phyloP scores from a whole-genome alignment of 1,140 invertebrate species.

The Steinernema khuongi region DNA sequence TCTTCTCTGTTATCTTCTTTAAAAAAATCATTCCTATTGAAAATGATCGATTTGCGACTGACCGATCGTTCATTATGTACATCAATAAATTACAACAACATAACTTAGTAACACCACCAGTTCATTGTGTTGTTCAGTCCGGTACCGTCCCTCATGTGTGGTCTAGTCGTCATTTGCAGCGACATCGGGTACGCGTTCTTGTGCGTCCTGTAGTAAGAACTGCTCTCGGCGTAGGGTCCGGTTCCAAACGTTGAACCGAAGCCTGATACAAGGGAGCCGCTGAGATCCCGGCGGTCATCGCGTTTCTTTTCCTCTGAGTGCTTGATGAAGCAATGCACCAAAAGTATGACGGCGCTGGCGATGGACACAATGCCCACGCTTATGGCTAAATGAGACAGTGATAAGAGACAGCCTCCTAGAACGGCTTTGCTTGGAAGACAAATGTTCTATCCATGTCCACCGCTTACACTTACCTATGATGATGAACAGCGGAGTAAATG shows the following conservation, averaged over 20 bases:
- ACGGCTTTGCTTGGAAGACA: too few relatives aligned
- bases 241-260: constrained; percentile 1
- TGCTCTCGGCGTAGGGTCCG: neutral
- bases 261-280: neutral
- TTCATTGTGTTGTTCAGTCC: neutral
- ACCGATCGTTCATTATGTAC: too few relatives aligned
- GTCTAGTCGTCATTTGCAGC: neutral
- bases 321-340: neutral
- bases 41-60: too few relatives aligned
- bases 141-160: neutral
- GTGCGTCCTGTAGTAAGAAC: neutral
- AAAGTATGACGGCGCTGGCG: neutral
- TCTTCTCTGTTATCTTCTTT: too few relatives aligned
- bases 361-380: neutral
- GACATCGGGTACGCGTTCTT: neutral
- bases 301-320: neutral
- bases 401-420: neutral
- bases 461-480: neutral
- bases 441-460: too few relatives aligned
- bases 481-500: neutral
- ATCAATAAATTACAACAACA: neutral
- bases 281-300: neutral
- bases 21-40: too few relatives aligned
- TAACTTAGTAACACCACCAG: neutral
- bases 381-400: neutral